Conservation (phyloP, 2,888 invertebrate genomes). For the Diadegma fenestrale region DNA sequence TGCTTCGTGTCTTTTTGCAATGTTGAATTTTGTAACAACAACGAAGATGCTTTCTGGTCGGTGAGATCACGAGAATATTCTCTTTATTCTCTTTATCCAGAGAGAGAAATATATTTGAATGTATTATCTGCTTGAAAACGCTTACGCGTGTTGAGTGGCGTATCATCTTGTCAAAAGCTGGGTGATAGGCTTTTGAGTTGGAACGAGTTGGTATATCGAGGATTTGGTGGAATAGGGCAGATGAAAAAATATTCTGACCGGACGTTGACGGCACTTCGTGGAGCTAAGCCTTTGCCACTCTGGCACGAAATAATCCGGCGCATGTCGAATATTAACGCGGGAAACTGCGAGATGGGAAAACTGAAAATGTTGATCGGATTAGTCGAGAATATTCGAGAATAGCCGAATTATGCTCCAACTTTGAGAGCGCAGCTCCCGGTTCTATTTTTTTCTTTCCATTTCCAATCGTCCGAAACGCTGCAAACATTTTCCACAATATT, state of each 20-base stretch:
- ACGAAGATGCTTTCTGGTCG: too few relatives aligned
- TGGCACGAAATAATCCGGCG: slow-evolving; percentile 32
- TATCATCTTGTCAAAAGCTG: slow-evolving; percentile 14
- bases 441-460: slow-evolving; percentile 6
- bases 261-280: slow-evolving; percentile 16
- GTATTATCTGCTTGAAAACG: not conserved
- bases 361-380: slow-evolving; percentile 59
- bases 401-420: slow-evolving; percentile 41
- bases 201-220: not conserved
- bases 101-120: not conserved
- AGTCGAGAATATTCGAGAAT: slow-evolving; percentile 31
- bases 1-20: not conserved
- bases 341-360: slow-evolving; percentile 21
- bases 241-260: not conserved
- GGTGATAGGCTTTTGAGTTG: slow-evolving; percentile 23
- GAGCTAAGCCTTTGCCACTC: slow-evolving; percentile 45
- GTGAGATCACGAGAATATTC: too few relatives aligned
- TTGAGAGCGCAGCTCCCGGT: not conserved
- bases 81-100: too few relatives aligned
- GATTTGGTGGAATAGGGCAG: not conserved
- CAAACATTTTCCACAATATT: not conserved
- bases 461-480: not conserved
- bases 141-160: not conserved
- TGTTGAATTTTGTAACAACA: too few relatives aligned
- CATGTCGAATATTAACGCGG: slow-evolving; percentile 18